A percentile compares a stretch with the other conserved stretches of the same genome.
Conservation (phyloP, 2,888 invertebrate species). For the Agriopis aurantiaria region DNA sequence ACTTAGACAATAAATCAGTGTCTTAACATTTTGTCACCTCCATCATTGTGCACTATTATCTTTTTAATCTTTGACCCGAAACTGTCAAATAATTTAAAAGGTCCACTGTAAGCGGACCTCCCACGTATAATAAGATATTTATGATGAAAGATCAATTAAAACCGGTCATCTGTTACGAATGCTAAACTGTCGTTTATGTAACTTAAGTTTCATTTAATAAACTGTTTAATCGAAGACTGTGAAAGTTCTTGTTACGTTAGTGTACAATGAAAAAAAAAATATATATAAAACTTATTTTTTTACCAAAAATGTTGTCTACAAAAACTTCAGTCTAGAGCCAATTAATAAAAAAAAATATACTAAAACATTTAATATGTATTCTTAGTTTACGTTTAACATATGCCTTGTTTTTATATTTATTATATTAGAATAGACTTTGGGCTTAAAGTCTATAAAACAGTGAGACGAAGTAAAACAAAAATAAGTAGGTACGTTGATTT, state of each 20-base stretch:
- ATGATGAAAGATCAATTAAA: slow-evolving; percentile 45
- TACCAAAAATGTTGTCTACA: too few relatives aligned
- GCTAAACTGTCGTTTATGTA: slow-evolving; percentile 34
- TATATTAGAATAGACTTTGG: too few relatives aligned
- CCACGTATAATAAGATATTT: slow-evolving; percentile 34
- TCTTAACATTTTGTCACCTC: slow-evolving; percentile 55
- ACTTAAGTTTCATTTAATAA: slow-evolving; percentile 31
- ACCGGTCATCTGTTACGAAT: slow-evolving; percentile 33
- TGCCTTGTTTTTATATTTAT: too few relatives aligned
- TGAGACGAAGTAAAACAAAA: too few relatives aligned
- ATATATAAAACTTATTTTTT: neutral
- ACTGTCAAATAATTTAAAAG: slow-evolving; percentile 49
- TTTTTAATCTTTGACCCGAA: slow-evolving; percentile 57
- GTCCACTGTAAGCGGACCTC: slow-evolving; percentile 48
- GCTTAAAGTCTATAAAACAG: too few relatives aligned
- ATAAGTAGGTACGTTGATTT: too few relatives aligned
- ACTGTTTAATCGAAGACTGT: slow-evolving; percentile 8
- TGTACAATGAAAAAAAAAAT: neutral
- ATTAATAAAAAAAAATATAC: too few relatives aligned
- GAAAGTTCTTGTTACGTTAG: neutral
- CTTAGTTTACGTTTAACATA: too few relatives aligned
- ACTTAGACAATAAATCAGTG: slow-evolving; percentile 53
- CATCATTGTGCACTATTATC: slow-evolving; percentile 51
- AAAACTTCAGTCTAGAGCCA: too few relatives aligned
- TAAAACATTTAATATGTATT: too few relatives aligned